phyloP scores from a whole-genome alignment of 2,797 vertebrate genomes.

The Dermochelys coriacea region DNA sequence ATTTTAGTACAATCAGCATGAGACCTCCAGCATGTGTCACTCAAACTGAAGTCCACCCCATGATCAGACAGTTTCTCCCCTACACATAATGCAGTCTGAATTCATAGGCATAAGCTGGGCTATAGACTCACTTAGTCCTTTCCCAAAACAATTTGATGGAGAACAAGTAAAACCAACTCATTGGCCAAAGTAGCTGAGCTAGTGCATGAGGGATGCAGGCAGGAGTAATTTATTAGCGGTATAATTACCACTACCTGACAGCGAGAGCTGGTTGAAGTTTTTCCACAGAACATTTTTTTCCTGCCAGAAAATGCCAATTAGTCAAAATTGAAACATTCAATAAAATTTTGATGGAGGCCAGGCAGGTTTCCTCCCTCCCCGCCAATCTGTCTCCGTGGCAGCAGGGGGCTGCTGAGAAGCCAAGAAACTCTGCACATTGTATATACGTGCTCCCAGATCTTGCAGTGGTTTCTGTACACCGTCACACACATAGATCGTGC shows the following conservation, averaged over 20 bases:
- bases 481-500: neutral
- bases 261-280: neutral
- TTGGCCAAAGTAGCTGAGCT: neutral
- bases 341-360: neutral
- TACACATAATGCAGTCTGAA: neutral
- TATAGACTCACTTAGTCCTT: neutral
- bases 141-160: neutral
- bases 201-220: neutral
- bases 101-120: neutral
- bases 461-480: neutral
- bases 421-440: neutral
- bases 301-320: neutral
- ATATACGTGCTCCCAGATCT: neutral
- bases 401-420: neutral
- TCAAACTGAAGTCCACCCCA: neutral
- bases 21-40: neutral
- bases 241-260: neutral
- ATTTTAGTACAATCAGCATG: neutral
- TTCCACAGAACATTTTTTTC: neutral
- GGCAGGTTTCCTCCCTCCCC: neutral
- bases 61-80: neutral
- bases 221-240: neutral
- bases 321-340: neutral
- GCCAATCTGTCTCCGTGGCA: neutral
- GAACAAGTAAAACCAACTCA: neutral